These are phyloP conservation scores for Eurytemora carolleeae DNA, from an alignment of 1,140 invertebrate species.

Conservation along the genomic window DNA sequence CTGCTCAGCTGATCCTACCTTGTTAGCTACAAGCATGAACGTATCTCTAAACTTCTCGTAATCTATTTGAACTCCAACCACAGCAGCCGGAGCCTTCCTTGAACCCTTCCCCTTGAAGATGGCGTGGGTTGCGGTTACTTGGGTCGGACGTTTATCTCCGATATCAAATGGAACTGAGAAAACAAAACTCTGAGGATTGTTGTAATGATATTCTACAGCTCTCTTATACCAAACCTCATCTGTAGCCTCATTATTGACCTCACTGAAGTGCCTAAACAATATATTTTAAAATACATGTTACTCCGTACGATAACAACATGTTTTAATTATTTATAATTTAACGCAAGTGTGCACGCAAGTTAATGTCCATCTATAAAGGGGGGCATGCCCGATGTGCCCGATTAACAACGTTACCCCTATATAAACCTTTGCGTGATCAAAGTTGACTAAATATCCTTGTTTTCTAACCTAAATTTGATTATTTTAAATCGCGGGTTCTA, in stretches of 20 bases:
- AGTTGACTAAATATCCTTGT: too few relatives aligned
- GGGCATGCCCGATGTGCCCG: too few relatives aligned
- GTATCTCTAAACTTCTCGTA: conserved; percentile 54
- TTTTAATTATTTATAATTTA: too few relatives aligned
- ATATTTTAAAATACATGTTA: too few relatives aligned
- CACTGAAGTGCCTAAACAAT: conserved; percentile 54
- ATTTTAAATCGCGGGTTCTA: too few relatives aligned
- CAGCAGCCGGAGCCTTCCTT: conserved; percentile 62
- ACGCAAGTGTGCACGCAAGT: too few relatives aligned
- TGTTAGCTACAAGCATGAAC: conserved; percentile 35
- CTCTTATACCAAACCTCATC: conserved; percentile 79
- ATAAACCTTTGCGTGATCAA: too few relatives aligned
- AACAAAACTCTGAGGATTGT: conserved; percentile 70
- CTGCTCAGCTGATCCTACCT: too few relatives aligned
- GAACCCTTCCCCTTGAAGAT: conserved; percentile 54
- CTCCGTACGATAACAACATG: too few relatives aligned
- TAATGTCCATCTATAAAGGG: too few relatives aligned
- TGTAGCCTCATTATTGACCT: conserved; percentile 54
- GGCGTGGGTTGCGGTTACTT: conserved; percentile 71
- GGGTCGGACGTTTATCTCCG: conserved; percentile 38
- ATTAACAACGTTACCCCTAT: too few relatives aligned
- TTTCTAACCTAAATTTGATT: too few relatives aligned
- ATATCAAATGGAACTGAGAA: conserved; percentile 73
- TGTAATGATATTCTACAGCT: conserved; percentile 66
- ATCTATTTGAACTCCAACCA: conserved; percentile 67